Evolutionary conservation across 2,113 vertebrate genomes (phyloP).

Genomic region (Leptodactylus fuscus): DNA sequence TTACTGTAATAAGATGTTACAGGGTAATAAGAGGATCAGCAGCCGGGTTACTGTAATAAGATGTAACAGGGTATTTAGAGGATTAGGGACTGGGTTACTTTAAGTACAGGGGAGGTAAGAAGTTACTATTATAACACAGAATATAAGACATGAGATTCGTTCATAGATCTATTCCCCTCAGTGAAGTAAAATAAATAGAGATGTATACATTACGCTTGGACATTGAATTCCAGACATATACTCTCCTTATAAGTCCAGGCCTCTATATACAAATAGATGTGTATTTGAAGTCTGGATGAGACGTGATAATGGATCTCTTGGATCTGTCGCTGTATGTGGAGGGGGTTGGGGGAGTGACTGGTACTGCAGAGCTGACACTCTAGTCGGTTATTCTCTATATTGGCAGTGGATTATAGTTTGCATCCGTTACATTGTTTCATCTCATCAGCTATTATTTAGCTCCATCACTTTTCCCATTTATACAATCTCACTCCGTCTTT

Average conservation of each 20-base stretch:
- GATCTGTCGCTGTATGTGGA: background rate
- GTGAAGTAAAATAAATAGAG: slow-evolving; percentile 44
- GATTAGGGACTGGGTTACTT: background rate
- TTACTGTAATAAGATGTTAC: slow-evolving; percentile 40
- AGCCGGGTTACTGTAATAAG: slow-evolving; percentile 29
- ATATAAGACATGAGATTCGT: background rate
- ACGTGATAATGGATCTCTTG: slow-evolving; percentile 5
- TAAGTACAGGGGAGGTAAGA: background rate
- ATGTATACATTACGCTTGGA: slow-evolving; percentile 19
- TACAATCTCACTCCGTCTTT: background rate
- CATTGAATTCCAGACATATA: slow-evolving; percentile 39
- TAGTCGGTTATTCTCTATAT: background rate
- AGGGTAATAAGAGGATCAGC: slow-evolving; percentile 24
- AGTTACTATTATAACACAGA: background rate
- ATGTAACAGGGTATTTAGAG: background rate
- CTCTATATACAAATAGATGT: slow-evolving; percentile 16
- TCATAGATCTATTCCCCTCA: background rate
- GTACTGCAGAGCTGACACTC: slow-evolving; percentile 4
- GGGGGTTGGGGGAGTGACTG: background rate
- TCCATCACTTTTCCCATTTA: background rate
- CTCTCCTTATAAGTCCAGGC: slow-evolving; percentile 45
- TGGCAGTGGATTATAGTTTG: background rate
- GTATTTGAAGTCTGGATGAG: background rate
- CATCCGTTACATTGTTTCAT: background rate
- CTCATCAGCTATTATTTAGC: background rate